A percentile compares a stretch with the other conserved stretches of the same genome.
Evolutionary conservation across 2,888 invertebrate genomes (phyloP).

Genomic region (Orchesellides sinensis): DNA sequence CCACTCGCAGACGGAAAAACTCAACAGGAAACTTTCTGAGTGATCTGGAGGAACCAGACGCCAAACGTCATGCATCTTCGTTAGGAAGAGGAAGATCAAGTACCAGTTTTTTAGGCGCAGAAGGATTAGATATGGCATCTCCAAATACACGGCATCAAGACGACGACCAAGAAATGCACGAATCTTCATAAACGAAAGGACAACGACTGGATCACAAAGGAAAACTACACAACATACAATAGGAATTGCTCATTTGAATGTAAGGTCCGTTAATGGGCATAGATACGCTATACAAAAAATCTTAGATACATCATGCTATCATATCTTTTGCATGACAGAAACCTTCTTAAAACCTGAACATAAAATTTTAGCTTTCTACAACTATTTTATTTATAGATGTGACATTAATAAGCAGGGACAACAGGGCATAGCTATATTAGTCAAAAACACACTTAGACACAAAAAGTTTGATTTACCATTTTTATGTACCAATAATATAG

Average conservation of each 20-base stretch:
- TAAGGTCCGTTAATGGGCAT: not conserved
- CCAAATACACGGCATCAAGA: not conserved
- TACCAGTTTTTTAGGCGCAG: not conserved
- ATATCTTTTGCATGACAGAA: not conserved
- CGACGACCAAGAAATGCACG: too few relatives aligned
- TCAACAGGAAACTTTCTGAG: too few relatives aligned
- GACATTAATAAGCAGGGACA: not conserved
- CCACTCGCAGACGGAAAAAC: too few relatives aligned
- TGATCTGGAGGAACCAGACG: too few relatives aligned
- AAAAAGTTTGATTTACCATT: too few relatives aligned
- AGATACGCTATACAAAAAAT: not conserved
- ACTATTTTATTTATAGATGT: not conserved
- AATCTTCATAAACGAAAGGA: too few relatives aligned
- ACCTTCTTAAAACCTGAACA: not conserved
- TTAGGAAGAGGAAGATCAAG: too few relatives aligned
- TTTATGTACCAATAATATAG: too few relatives aligned
- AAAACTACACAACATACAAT: not conserved
- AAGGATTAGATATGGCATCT: not conserved
- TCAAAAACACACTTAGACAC: too few relatives aligned
- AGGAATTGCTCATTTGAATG: not conserved
- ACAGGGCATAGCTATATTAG: too few relatives aligned
- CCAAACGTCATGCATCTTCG: too few relatives aligned
- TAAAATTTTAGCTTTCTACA: not conserved
- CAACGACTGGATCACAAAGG: too few relatives aligned
- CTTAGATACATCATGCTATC: not conserved